These are phyloP conservation scores for Drosophila pectinifera DNA, from an alignment of 1,140 invertebrate species.

Conservation along the genomic window DNA sequence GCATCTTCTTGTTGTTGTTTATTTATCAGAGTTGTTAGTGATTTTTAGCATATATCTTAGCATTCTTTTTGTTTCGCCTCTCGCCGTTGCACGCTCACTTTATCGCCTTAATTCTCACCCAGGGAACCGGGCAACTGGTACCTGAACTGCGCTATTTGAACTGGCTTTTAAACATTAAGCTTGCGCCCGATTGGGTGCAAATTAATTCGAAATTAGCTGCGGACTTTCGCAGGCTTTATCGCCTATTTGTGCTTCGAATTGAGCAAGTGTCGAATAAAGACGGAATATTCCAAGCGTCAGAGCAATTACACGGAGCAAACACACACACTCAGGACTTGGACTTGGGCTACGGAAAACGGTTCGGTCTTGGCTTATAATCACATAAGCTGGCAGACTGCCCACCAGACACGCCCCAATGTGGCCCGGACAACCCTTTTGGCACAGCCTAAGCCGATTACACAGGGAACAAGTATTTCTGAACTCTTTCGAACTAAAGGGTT, in stretches of 20 bases:
- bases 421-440: constrained; percentile 38
- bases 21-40: constrained; percentile 50
- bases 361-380: constrained; percentile 48
- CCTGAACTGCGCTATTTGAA: constrained; percentile 2
- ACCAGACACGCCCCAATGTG: constrained; percentile 27
- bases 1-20: constrained; percentile 35
- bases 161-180: constrained; percentile 26
- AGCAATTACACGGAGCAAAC: constrained; percentile 12
- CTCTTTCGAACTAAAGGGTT: too few species aligned
- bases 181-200: constrained; percentile 54
- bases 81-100: constrained; percentile 38
- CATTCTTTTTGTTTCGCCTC: constrained; percentile 17
- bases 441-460: constrained; percentile 30
- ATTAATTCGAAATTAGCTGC: constrained; percentile 64
- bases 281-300: constrained; percentile 30
- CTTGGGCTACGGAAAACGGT: constrained; percentile 16
- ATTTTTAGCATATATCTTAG: constrained; percentile 21
- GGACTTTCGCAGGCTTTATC: constrained; percentile 20
- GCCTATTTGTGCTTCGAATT: constrained; percentile 36
- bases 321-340: background rate
- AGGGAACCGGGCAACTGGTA: background rate
- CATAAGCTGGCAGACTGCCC: constrained; percentile 35
- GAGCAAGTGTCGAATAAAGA: constrained; percentile 35
- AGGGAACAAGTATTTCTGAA: background rate
- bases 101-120: constrained; percentile 18